Conservation (phyloP, 2,797 vertebrate genomes). For the Dryobates pubescens region DNA sequence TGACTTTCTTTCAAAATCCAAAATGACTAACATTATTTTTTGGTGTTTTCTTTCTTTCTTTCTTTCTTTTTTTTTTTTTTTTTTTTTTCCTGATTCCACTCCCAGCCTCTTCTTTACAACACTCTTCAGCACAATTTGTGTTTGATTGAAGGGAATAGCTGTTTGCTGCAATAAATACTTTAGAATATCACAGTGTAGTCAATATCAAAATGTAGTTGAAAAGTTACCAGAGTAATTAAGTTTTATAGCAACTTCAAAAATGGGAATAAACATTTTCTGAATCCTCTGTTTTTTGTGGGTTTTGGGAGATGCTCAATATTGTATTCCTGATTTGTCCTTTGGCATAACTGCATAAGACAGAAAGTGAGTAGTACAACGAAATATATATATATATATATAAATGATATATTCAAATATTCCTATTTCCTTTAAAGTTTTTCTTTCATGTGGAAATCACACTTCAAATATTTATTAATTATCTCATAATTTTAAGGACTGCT, state of each 20-base stretch:
- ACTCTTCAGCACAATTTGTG: background rate
- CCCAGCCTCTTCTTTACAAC: background rate
- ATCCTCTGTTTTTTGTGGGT: background rate
- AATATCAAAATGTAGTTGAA: conserved; percentile 7
- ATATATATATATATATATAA: too few relatives aligned
- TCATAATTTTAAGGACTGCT: background rate
- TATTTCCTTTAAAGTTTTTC: background rate
- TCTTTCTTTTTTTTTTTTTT: background rate
- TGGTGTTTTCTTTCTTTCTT: background rate
- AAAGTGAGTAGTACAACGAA: background rate
- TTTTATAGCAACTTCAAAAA: background rate
- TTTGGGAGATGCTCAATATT: background rate
- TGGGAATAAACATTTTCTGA: background rate
- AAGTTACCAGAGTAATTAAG: background rate
- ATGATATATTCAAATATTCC: background rate
- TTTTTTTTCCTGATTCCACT: background rate
- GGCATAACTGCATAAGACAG: background rate
- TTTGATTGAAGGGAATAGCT: conserved; percentile 14
- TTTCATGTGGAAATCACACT: background rate
- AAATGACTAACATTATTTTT: background rate
- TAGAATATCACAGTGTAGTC: background rate
- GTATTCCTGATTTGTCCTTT: background rate
- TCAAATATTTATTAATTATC: background rate
- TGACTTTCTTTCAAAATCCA: conserved; percentile 3
- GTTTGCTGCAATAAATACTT: conserved; percentile 54